Percentiles rank a stretch among this genome's conserved stretches.
Conservation (phyloP, 2,113 vertebrate genomes). For the Dolichallabes microphthalmus region DNA sequence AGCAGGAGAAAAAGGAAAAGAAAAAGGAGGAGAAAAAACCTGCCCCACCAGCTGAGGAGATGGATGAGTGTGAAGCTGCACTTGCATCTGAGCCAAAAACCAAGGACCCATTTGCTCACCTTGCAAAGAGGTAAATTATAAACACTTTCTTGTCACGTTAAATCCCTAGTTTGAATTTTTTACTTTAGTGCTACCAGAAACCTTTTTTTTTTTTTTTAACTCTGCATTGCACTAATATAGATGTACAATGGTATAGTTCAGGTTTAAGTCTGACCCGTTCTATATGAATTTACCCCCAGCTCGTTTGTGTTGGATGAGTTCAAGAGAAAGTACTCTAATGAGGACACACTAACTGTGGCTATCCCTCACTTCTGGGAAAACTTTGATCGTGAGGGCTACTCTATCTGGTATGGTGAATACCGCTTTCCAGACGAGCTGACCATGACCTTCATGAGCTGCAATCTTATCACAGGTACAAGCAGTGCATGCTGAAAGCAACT, state of each 20-base stretch:
- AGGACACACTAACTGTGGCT: conserved; percentile 83
- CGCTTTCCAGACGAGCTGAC: conserved; percentile 83
- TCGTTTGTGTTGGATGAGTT: conserved; percentile 88
- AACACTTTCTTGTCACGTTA: not conserved
- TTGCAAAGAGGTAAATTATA: conserved; percentile 82
- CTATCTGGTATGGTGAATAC: conserved; percentile 85
- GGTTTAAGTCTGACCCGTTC: not conserved
- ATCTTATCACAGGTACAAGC: conserved; percentile 87
- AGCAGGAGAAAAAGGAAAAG: conserved; percentile 78
- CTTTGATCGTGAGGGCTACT: conserved; percentile 86
- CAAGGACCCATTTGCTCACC: conserved; percentile 88
- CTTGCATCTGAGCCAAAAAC: conserved; percentile 85
- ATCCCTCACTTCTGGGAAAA: conserved; percentile 90
- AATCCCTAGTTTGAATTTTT: not conserved
- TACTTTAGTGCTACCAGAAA: not conserved
- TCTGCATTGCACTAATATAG: not conserved
- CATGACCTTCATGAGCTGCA: conserved; percentile 92
- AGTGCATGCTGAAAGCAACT: not conserved
- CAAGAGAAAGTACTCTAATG: conserved; percentile 91
- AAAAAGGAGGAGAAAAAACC: conserved; percentile 84
- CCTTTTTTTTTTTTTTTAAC: not conserved
- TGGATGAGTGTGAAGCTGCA: conserved; percentile 85
- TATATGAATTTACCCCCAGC: conserved; percentile 58
- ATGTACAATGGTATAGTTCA: not conserved
- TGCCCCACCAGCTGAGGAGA: conserved; percentile 72